Percentiles rank a stretch among this genome's conserved stretches.
phyloP scores from a whole-genome alignment of 30 jellyfish, hydroid and myxozoan species.

The Sanderia malayensis region DNA sequence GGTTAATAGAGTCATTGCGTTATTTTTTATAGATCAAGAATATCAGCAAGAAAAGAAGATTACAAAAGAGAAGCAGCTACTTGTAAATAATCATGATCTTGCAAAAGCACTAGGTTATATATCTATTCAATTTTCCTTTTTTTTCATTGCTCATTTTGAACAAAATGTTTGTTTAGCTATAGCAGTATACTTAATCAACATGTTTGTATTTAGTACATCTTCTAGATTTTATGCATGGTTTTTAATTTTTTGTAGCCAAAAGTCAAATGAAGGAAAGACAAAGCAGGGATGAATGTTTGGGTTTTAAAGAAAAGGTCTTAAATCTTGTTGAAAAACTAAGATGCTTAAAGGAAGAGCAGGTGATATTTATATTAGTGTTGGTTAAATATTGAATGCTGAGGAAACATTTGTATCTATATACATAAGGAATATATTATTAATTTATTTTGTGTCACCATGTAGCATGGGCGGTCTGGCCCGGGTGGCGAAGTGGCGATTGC shows the following conservation, averaged over 20 bases:
- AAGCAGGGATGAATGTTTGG: conserved; percentile 17
- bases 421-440: too few relatives aligned
- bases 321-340: conserved; percentile 25
- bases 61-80: conserved; percentile 5
- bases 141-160: too few relatives aligned
- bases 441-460: too few relatives aligned
- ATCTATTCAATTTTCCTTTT: neutral
- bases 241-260: conserved; percentile 8
- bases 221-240: too few relatives aligned
- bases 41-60: neutral
- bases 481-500: too few relatives aligned
- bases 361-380: too few relatives aligned
- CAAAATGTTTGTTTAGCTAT: too few relatives aligned
- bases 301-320: conserved; percentile 31
- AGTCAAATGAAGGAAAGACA: conserved; percentile 35
- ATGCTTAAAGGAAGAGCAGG: conserved; percentile 23
- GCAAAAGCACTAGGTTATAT: conserved; percentile 47
- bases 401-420: too few relatives aligned
- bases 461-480: too few relatives aligned
- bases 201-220: neutral
- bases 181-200: neutral
- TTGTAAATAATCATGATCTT: conserved; percentile 19
- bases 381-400: too few relatives aligned
- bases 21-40: neutral
- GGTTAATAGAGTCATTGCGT: too few relatives aligned